Evolutionary conservation across 2,113 vertebrate species (phyloP).

Genomic region (Nycticryphes semicollaris): DNA sequence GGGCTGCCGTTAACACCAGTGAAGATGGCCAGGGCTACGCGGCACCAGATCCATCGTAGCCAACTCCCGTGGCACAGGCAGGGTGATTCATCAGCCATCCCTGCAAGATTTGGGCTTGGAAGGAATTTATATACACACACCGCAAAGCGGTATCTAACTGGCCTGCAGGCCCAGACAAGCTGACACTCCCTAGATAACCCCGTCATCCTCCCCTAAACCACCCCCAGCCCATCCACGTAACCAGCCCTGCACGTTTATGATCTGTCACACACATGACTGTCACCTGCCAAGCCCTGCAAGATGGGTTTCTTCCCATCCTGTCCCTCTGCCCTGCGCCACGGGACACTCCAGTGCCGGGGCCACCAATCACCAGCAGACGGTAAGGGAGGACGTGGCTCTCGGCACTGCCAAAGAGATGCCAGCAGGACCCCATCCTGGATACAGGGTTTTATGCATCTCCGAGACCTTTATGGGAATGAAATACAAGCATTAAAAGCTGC

Average conservation of each 20-base stretch:
- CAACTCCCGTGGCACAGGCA: neutral
- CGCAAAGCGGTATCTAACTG: neutral
- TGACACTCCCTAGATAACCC: constrained; percentile 40
- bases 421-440: neutral
- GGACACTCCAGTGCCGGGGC: accelerated
- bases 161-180: constrained; percentile 47
- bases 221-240: neutral
- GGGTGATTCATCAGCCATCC: neutral
- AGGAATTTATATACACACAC: neutral
- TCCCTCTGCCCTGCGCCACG: neutral
- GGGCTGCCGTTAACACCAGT: neutral
- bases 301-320: neutral
- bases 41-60: accelerated
- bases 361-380: accelerated
- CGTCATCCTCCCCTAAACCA: constrained; percentile 15
- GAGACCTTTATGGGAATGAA: neutral
- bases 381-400: neutral
- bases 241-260: constrained; percentile 1
- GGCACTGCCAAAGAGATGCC: accelerated
- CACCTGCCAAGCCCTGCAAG: constrained; percentile 45
- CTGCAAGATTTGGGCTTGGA: neutral
- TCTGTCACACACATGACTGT: constrained; percentile 15
- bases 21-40: neutral
- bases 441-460: neutral
- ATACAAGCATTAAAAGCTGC: neutral